Evolutionary conservation across 2,797 vertebrate genomes (phyloP).

Genomic region (Allobates femoralis): DNA sequence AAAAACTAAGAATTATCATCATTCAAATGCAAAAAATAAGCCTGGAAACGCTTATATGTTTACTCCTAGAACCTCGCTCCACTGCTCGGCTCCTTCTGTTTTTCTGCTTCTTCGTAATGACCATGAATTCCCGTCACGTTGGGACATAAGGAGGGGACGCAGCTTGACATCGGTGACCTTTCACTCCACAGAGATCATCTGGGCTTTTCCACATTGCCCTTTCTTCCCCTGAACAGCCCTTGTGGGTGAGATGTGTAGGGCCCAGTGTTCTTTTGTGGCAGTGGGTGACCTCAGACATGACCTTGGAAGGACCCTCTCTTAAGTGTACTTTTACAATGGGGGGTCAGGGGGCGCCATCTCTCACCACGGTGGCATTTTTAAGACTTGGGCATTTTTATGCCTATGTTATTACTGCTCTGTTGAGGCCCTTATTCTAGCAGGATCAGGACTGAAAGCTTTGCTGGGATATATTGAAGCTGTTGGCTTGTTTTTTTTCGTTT

Average conservation of each 20-base stretch:
- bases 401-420: background rate
- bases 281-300: constrained; percentile 52
- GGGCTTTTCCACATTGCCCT: constrained; percentile 11
- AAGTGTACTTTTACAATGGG: constrained; percentile 49
- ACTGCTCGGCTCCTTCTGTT: background rate
- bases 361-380: constrained; percentile 38
- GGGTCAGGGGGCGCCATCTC: constrained; percentile 36
- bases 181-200: constrained; percentile 32
- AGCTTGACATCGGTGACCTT: constrained; percentile 28
- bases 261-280: constrained; percentile 34
- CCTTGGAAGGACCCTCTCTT: constrained; percentile 46
- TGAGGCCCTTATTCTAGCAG: background rate
- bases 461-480: background rate
- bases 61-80: background rate
- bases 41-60: too few relatives aligned
- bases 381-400: constrained; percentile 55
- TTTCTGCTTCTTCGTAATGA: constrained; percentile 4
- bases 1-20: background rate
- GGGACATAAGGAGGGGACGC: background rate
- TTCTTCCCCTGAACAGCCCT: constrained; percentile 33
- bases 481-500: background rate
- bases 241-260: constrained; percentile 2
- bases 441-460: background rate
- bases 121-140: constrained; percentile 4
- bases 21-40: too few relatives aligned